Base-by-base conservation (phyloP, 2,113 vertebrate species). In the Platichthys flesus region DNA sequence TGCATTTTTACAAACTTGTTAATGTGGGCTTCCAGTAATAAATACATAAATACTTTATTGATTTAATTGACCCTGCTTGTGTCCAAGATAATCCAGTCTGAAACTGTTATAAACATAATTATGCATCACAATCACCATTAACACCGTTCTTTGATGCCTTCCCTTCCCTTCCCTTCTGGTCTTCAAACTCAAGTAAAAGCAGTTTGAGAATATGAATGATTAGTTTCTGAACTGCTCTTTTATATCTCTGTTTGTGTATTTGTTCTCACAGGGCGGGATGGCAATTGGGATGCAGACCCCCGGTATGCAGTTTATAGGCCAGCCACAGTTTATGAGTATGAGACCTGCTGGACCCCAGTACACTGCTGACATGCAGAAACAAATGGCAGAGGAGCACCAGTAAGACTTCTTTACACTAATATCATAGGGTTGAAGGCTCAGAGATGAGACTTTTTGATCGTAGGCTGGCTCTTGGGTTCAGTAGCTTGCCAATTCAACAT, bases 381-480 rank as follows among this genome's bases (percentile, higher is more conserved):
- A 99, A 86, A 98, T 98, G 94, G 97, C 95, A 0, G 98, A 99
- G 92, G 97, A 98, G 67, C 97, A 99, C 67, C 97, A 98, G 98
- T 99, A 94, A 97, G 97, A 84, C 40, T 12, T 61, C 5, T 55
- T 81, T 40, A 58, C 12, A 55, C 4, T 57, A n/a, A 47, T 12
- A 15, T 59, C 40, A 42, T 31, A 31, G 1, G 28, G 28, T 31
- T 31, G 28, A 31, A 31, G 6, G 28, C 28, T 31, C 28, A 31
- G 28, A 31, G 28, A 31, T 31, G 28, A 31, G 31, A 31, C 1
- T 31, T 31, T 31, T 31, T 31, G 6, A 31, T 31, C 31, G 6
- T 31, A 31, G 31, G 5, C 31, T 31, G 28, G 28, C 28, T 31
- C 28, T 31, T 31, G 28, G 28, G 28, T 31, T 31, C 28, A 31